Percentiles rank a stretch among this genome's conserved stretches.
phyloP scores from a whole-genome alignment of 2,113 vertebrate species.

The Psittacara wagleri region DNA sequence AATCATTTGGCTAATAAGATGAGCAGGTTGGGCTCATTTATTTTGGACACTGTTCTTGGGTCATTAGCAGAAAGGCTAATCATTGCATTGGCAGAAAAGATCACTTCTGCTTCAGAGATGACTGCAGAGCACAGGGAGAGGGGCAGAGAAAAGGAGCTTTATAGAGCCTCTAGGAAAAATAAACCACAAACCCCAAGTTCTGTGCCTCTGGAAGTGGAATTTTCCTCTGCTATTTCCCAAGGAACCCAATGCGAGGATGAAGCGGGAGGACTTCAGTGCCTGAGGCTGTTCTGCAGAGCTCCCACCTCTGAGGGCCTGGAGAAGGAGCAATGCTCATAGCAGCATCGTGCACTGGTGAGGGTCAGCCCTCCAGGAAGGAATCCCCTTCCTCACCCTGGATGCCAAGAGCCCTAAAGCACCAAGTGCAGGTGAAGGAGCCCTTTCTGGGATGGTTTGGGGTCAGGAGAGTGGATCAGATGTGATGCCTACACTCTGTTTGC shows the following conservation, averaged over 20 bases:
- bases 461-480: neutral
- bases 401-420: rapidly evolving
- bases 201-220: neutral
- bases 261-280: neutral
- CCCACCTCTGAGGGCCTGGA: rapidly evolving
- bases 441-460: neutral
- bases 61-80: slow-evolving; percentile 63
- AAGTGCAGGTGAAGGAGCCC: rapidly evolving
- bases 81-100: slow-evolving; percentile 56
- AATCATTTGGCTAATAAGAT: slow-evolving; percentile 66
- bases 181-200: neutral
- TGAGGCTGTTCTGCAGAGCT: neutral
- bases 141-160: neutral
- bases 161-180: neutral
- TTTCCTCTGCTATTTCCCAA: slow-evolving; percentile 5
- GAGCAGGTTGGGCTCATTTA: slow-evolving; percentile 66
- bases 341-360: rapidly evolving
- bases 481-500: rapidly evolving
- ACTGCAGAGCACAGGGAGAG: neutral
- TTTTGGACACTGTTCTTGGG: slow-evolving; percentile 62
- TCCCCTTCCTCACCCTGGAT: rapidly evolving
- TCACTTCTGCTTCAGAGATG: slow-evolving; percentile 49
- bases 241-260: neutral
- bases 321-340: rapidly evolving
- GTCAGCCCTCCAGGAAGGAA: neutral